phyloP scores from a whole-genome alignment of 2,888 invertebrate species.

The Cephus nigrinus region DNA sequence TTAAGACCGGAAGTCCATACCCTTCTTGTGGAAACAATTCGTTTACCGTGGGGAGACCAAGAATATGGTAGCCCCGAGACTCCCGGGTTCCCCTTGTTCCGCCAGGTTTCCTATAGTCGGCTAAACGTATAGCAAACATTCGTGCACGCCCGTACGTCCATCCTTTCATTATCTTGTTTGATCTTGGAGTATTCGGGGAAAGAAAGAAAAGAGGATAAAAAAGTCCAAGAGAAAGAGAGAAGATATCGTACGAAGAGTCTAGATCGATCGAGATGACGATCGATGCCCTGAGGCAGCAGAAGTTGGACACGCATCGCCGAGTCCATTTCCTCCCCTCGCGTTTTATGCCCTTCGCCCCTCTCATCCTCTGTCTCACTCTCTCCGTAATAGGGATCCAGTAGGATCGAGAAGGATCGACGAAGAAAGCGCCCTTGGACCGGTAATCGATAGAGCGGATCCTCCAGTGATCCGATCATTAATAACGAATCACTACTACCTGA shows the following conservation, averaged over 20 bases:
- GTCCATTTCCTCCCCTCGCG: not conserved
- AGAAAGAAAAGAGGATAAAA: slow-evolving; percentile 13
- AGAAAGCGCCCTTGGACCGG: not conserved
- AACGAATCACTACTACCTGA: slow-evolving; percentile 50
- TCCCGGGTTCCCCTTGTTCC: not conserved
- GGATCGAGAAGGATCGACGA: no score
- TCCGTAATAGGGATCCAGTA: no score
- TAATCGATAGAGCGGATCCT: slow-evolving; percentile 8
- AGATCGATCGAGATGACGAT: slow-evolving; percentile 1
- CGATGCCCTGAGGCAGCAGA: not conserved
- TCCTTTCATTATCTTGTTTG: slow-evolving; percentile 28
- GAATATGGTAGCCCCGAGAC: not conserved
- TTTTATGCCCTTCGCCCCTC: no score
- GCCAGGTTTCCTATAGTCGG: no score
- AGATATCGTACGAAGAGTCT: not conserved
- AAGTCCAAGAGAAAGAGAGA: not conserved
- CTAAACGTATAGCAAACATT: slow-evolving; percentile 4
- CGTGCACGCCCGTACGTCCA: slow-evolving; percentile 13
- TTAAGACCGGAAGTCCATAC: not conserved
- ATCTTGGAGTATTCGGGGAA: slow-evolving; percentile 26
- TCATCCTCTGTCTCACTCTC: not conserved
- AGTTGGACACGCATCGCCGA: no score
- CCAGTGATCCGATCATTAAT: slow-evolving; percentile 47
- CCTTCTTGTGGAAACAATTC: not conserved
- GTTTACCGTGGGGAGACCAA: not conserved